Evolutionary conservation across 2,113 vertebrate genomes (phyloP).

Genomic region (Bufo gargarizans): DNA sequence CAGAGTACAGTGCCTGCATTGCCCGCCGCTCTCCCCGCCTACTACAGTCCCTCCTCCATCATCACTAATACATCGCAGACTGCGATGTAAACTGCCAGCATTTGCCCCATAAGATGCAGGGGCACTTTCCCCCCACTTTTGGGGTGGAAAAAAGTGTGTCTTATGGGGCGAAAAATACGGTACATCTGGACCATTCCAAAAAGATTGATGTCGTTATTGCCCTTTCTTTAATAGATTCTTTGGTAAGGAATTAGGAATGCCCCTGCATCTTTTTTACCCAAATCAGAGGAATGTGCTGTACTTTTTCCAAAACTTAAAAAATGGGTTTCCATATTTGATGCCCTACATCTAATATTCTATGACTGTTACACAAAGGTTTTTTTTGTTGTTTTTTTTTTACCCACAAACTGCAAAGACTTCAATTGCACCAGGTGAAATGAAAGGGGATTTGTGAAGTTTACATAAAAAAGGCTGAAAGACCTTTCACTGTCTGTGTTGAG

Average conservation of each 20-base stretch:
- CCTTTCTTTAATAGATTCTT: not conserved
- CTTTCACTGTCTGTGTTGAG: not conserved
- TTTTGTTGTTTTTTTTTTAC: no score
- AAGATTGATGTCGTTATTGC: no score
- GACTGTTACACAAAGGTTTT: not conserved
- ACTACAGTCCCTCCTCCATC: no score
- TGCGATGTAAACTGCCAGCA: no score
- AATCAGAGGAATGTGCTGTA: not conserved
- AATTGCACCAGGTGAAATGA: not conserved
- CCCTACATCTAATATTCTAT: not conserved
- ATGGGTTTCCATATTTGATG: not conserved
- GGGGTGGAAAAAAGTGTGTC: no score
- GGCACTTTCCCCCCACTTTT: no score
- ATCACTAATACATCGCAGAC: no score
- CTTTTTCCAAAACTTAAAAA: not conserved
- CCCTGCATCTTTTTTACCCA: not conserved
- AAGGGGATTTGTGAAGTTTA: not conserved
- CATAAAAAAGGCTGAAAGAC: not conserved
- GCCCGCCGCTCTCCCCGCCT: no score
- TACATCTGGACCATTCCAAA: no score
- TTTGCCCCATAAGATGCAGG: no score
- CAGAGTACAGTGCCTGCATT: no score
- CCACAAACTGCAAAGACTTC: not conserved
- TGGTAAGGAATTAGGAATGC: not conserved
- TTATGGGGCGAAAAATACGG: no score